These are phyloP conservation scores for Meandrusa payeni DNA, from an alignment of 2,888 invertebrate genomes.

Conservation along the genomic window DNA sequence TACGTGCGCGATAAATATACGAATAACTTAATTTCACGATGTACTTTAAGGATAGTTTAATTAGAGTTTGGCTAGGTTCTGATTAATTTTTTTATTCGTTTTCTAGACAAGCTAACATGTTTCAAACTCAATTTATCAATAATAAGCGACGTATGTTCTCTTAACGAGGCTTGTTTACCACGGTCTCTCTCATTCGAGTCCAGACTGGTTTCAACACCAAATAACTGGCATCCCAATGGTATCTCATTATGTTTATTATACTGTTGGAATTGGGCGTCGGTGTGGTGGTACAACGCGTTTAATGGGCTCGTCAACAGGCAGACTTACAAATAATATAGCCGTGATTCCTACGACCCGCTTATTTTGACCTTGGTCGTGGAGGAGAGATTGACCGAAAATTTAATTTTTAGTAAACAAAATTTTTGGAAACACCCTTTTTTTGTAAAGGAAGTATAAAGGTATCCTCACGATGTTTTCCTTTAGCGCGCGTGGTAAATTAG, in stretches of 20 bases:
- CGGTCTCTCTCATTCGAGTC: constrained; percentile 4
- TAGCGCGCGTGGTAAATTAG: no score
- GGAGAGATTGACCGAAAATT: constrained; percentile 12
- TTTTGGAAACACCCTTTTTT: no score
- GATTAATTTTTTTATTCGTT: no score
- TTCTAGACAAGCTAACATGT: no score
- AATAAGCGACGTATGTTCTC: neutral
- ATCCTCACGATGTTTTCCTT: no score
- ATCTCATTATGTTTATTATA: constrained; percentile 23
- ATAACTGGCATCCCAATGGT: constrained; percentile 15
- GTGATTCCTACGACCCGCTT: constrained; percentile 3
- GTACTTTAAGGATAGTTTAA: no score
- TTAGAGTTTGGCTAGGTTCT: no score
- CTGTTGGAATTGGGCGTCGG: constrained; percentile 13
- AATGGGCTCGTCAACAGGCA: constrained; percentile 10
- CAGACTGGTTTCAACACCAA: constrained; percentile 8
- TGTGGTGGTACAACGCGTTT: constrained; percentile 13
- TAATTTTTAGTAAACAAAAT: no score
- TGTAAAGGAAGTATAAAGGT: no score
- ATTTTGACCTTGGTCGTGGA: constrained; percentile 1
- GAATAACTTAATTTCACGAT: no score
- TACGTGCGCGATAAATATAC: no score
- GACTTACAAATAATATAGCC: constrained; percentile 20
- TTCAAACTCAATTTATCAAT: constrained; percentile 11
- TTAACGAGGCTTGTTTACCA: constrained; percentile 13